Conservation (phyloP, 2,797 vertebrate genomes). For the Sus cebifrons region DNA sequence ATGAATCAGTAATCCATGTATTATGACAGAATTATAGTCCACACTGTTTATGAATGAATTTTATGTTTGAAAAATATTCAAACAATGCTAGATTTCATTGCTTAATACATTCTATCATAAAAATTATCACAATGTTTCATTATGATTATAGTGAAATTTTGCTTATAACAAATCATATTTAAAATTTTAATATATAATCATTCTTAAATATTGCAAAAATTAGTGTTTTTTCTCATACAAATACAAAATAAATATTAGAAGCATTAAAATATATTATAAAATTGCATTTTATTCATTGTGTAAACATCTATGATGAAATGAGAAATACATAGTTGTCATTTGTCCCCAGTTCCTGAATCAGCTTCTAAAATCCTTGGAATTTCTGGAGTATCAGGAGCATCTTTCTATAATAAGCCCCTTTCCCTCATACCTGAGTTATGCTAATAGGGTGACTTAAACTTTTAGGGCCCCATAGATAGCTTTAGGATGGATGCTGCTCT, state of each 20-base stretch:
- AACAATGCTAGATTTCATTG: not conserved
- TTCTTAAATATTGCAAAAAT: slow-evolving; percentile 32
- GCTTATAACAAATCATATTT: slow-evolving; percentile 37
- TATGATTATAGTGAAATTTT: not conserved
- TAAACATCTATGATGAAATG: not conserved
- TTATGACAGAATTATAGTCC: not conserved
- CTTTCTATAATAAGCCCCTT: not conserved
- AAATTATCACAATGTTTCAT: slow-evolving; percentile 51
- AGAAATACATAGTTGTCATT: not conserved
- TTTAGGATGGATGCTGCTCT: not conserved
- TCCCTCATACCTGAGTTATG: not conserved
- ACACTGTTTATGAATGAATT: not conserved
- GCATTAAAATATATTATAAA: not conserved
- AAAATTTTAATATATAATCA: not conserved
- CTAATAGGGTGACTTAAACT: not conserved
- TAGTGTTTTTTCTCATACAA: not conserved
- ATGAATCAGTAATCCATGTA: not conserved
- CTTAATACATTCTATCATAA: slow-evolving; percentile 62
- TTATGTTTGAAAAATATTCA: slow-evolving; percentile 59
- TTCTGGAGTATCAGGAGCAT: not conserved
- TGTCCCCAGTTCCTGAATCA: not conserved
- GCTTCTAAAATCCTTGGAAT: not conserved
- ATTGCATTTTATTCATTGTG: not conserved
- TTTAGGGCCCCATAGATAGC: not conserved
- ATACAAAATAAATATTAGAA: slow-evolving; percentile 32